Percentiles rank a stretch among this genome's conserved stretches.
Evolutionary conservation across 2,113 vertebrate species (phyloP).

Genomic region (Suncus etruscus): DNA sequence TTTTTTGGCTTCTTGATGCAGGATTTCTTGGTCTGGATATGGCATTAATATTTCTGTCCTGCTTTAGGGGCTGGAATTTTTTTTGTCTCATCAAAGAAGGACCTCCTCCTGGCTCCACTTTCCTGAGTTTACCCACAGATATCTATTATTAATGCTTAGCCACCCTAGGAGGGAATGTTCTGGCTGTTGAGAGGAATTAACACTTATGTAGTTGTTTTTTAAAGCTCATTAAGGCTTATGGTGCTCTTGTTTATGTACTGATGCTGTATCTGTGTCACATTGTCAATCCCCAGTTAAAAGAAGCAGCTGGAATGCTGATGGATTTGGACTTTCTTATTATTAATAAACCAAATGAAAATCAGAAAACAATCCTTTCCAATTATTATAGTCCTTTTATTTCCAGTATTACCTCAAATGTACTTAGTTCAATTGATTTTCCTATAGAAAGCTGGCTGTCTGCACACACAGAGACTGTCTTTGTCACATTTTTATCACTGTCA

Average conservation of each 20-base stretch:
- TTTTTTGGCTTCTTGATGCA: not conserved
- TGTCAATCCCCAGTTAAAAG: conserved; percentile 16
- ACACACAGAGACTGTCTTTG: not conserved
- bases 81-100: not conserved
- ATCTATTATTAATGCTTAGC: conserved; percentile 22
- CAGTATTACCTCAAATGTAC: not conserved
- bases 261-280: not conserved
- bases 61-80: not conserved
- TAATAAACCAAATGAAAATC: conserved; percentile 4
- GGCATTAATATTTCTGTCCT: not conserved
- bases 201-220: conserved; percentile 54
- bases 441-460: not conserved
- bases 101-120: not conserved
- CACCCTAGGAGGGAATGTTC: not conserved
- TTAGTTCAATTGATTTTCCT: not conserved
- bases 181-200: conserved; percentile 32
- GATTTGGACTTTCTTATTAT: conserved; percentile 16
- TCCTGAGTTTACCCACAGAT: conserved; percentile 17
- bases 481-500: not conserved
- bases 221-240: conserved; percentile 52
- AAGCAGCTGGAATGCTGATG: conserved; percentile 6
- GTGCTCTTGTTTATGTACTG: not conserved
- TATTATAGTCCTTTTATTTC: not conserved
- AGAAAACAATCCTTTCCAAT: conserved; percentile 17
- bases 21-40: not conserved